Evolutionary conservation across 1,140 invertebrate genomes (phyloP).

Genomic region (Venustaconcha ellipsiformis): DNA sequence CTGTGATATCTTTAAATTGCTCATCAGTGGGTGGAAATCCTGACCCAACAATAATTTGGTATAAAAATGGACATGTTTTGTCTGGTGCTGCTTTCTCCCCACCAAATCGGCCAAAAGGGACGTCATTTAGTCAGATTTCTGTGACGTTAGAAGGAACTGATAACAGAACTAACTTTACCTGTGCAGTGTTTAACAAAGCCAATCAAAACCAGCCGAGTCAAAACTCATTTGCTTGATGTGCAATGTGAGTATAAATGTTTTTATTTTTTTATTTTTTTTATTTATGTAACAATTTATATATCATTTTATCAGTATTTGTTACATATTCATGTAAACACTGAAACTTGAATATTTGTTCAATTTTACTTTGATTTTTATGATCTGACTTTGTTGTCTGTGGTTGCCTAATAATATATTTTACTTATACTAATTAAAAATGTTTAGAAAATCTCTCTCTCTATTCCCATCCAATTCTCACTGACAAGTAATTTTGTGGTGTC

Average conservation of each 20-base stretch:
- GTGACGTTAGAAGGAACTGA: slow-evolving; percentile 35
- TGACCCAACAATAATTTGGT: slow-evolving; percentile 41
- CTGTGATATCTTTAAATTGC: slow-evolving; percentile 42
- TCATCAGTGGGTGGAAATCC: slow-evolving; percentile 47
- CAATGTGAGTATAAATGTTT: slow-evolving; percentile 40
- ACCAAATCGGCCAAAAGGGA: slow-evolving; percentile 9
- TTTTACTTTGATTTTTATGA: too few species aligned
- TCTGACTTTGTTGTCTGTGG: too few species aligned
- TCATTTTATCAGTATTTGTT: background rate
- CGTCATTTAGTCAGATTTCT: slow-evolving; percentile 27
- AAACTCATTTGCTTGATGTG: slow-evolving; percentile 31
- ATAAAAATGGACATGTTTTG: slow-evolving; percentile 43
- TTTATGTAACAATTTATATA: background rate
- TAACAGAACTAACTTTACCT: slow-evolving; percentile 47
- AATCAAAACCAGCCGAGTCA: slow-evolving; percentile 34
- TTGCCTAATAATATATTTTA: too few species aligned
- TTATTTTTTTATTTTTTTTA: background rate
- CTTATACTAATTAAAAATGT: too few species aligned
- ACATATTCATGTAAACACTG: too few species aligned
- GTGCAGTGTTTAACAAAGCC: slow-evolving; percentile 43
- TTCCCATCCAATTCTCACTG: too few species aligned
- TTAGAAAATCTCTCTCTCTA: too few species aligned
- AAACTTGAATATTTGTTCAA: too few species aligned
- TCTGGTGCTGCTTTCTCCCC: slow-evolving; percentile 27
- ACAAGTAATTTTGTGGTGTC: too few species aligned